Evolutionary conservation across 2,797 vertebrate genomes (phyloP).

Genomic region (Gadopsis bispinosus): DNA sequence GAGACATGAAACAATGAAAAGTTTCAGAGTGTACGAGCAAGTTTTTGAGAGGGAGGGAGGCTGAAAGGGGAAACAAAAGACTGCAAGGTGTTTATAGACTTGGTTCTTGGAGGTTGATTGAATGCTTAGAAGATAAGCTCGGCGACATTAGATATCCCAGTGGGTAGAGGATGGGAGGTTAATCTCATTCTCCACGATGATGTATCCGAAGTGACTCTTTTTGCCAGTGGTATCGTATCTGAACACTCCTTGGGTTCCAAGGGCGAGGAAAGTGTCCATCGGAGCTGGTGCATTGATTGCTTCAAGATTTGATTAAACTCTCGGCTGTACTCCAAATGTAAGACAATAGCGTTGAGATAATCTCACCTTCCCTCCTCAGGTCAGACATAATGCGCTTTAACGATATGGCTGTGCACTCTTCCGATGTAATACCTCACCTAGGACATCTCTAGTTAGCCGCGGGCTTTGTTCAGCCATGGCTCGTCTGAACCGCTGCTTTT

Average conservation of each 20-base stretch:
- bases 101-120: slow-evolving; percentile 77
- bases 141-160: slow-evolving; percentile 80
- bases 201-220: slow-evolving; percentile 82
- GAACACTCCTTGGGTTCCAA: slow-evolving; percentile 80
- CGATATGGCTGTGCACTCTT: slow-evolving; percentile 58
- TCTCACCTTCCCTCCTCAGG: slow-evolving; percentile 78
- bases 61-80: slow-evolving; percentile 62
- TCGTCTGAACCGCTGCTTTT: not conserved
- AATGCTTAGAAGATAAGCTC: slow-evolving; percentile 79
- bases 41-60: slow-evolving; percentile 21
- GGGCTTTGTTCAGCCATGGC: slow-evolving; percentile 22
- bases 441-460: slow-evolving; percentile 55
- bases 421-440: slow-evolving; percentile 54
- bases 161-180: slow-evolving; percentile 78
- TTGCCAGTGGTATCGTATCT: slow-evolving; percentile 70
- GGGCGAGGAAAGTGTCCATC: slow-evolving; percentile 74
- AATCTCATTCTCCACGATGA: slow-evolving; percentile 82
- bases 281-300: slow-evolving; percentile 79
- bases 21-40: slow-evolving; percentile 41
- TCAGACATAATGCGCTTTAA: slow-evolving; percentile 76
- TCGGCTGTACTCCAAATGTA: slow-evolving; percentile 79
- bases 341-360: slow-evolving; percentile 83
- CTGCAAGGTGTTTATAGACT: slow-evolving; percentile 71
- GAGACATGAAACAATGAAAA: slow-evolving; percentile 38
- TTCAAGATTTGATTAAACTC: slow-evolving; percentile 83